Evolutionary conservation across 2,113 vertebrate species (phyloP).

Genomic region (Rutilus rutilus): DNA sequence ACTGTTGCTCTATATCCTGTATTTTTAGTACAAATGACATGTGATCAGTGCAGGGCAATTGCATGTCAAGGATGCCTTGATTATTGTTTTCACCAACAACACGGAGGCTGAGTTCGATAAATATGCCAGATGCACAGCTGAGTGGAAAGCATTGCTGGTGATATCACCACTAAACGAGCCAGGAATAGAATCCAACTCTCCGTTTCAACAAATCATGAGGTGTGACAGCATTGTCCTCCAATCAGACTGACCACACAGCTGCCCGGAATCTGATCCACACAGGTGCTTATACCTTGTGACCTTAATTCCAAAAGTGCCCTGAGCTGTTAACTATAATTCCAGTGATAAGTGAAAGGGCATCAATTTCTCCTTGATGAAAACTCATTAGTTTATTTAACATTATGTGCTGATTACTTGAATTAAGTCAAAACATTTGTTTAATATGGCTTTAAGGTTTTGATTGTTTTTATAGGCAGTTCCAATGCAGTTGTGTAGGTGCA

Average conservation of each 20-base stretch:
- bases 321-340: slow-evolving; percentile 36
- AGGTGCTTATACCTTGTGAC: slow-evolving; percentile 44
- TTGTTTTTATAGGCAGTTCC: not conserved
- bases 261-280: slow-evolving; percentile 42
- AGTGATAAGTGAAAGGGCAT: slow-evolving; percentile 28
- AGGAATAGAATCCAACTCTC: slow-evolving; percentile 41
- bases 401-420: not conserved
- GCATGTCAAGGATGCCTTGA: slow-evolving; percentile 35
- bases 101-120: slow-evolving; percentile 44
- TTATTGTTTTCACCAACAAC: slow-evolving; percentile 36
- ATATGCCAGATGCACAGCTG: slow-evolving; percentile 40
- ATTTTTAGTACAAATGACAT: slow-evolving; percentile 58
- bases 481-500: not conserved
- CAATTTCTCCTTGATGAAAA: not conserved
- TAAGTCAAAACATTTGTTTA: not conserved
- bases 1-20: slow-evolving; percentile 49
- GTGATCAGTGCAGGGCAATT: slow-evolving; percentile 36
- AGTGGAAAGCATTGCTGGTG: slow-evolving; percentile 46
- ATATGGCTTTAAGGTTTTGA: not conserved
- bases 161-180: slow-evolving; percentile 50
- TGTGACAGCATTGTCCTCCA: slow-evolving; percentile 41
- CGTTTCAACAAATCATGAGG: slow-evolving; percentile 46
- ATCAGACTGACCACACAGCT: slow-evolving; percentile 28
- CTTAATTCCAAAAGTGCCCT: slow-evolving; percentile 40
- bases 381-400: not conserved